Evolutionary conservation across 2,888 invertebrate genomes (phyloP).

Genomic region (Ischnura elegans): DNA sequence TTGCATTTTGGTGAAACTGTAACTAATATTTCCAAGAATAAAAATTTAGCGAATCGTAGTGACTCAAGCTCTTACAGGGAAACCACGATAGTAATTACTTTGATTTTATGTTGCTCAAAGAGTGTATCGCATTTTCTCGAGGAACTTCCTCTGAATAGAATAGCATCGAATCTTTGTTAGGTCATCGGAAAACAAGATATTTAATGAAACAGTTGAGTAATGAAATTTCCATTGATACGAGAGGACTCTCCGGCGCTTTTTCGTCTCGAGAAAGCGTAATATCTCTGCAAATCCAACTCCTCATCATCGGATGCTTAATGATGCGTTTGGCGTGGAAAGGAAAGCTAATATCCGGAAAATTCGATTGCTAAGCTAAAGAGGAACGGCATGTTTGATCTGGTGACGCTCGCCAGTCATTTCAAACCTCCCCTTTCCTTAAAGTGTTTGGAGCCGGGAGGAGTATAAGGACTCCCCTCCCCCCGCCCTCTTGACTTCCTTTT

Average conservation of each 20-base stretch:
- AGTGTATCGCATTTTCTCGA: no score
- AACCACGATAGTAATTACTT: no score
- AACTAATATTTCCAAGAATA: no score
- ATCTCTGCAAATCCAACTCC: not conserved
- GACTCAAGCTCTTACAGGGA: no score
- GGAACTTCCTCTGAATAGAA: no score
- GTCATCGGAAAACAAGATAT: no score
- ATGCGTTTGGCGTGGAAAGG: conserved; percentile 3
- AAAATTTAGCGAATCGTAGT: no score
- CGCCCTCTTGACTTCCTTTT: not conserved
- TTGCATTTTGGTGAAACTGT: no score
- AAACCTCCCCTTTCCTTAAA: not conserved
- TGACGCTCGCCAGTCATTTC: not conserved
- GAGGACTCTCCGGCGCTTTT: not conserved
- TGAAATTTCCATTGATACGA: not conserved
- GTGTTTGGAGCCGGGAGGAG: not conserved
- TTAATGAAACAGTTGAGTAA: no score
- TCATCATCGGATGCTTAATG: not conserved
- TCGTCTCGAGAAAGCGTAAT: not conserved
- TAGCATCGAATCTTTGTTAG: no score
- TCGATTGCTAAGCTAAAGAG: conserved; percentile 9
- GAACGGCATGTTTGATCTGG: conserved; percentile 1
- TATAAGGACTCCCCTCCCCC: not conserved
- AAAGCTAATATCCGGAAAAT: conserved; percentile 60
- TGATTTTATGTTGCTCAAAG: no score